These are phyloP conservation scores for Callopanchax toddi DNA, from an alignment of 2,113 vertebrate genomes.

Conservation along the genomic window DNA sequence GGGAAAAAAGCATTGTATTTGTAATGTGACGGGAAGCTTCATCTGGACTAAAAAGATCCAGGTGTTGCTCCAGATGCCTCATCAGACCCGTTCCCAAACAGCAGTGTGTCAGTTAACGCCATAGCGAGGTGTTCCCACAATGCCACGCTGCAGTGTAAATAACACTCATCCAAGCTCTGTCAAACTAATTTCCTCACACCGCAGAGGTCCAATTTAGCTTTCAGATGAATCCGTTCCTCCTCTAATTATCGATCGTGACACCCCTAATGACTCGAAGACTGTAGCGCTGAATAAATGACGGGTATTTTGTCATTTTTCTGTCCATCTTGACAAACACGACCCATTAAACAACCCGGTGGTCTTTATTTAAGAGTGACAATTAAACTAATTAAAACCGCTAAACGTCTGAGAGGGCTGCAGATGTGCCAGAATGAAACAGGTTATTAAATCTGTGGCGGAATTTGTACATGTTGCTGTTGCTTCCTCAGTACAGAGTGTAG, in stretches of 20 bases:
- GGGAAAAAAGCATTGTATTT: neutral
- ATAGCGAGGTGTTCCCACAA: slow-evolving; percentile 42
- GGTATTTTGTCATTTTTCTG: slow-evolving; percentile 78
- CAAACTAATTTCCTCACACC: slow-evolving; percentile 69
- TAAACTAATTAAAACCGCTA: slow-evolving; percentile 79
- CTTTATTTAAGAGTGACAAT: slow-evolving; percentile 76
- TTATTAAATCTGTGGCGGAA: slow-evolving; percentile 75
- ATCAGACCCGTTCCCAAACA: slow-evolving; percentile 15
- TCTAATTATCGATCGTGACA: slow-evolving; percentile 78
- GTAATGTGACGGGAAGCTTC: neutral
- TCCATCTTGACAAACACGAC: slow-evolving; percentile 82
- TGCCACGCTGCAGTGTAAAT: slow-evolving; percentile 52
- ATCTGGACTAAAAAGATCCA: slow-evolving; percentile 33
- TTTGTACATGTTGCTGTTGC: slow-evolving; percentile 56
- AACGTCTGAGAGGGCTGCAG: slow-evolving; percentile 73
- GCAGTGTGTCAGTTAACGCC: slow-evolving; percentile 22
- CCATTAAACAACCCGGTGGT: slow-evolving; percentile 75
- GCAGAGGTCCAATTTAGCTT: slow-evolving; percentile 70
- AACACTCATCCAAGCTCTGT: slow-evolving; percentile 66
- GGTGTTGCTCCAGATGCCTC: slow-evolving; percentile 27
- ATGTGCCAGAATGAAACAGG: slow-evolving; percentile 73
- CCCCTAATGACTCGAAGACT: slow-evolving; percentile 73
- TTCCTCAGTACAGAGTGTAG: no score
- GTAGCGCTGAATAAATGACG: slow-evolving; percentile 70
- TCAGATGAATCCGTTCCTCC: slow-evolving; percentile 70